Base-by-base conservation (phyloP, 2,113 vertebrate genomes). In the Urocolius indicus region DNA sequence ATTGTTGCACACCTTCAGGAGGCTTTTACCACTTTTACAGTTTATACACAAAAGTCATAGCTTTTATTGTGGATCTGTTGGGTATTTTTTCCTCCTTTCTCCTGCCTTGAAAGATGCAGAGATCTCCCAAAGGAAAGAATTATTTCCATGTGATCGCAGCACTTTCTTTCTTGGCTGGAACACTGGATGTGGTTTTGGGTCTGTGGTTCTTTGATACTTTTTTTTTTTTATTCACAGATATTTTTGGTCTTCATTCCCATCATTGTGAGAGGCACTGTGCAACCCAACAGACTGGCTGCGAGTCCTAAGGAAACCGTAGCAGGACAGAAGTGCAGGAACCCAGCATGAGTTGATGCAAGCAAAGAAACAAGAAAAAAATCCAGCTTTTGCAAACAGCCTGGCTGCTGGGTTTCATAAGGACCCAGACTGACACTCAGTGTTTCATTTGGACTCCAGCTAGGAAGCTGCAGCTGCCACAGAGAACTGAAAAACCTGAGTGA, bases 401-500 rank as follows among this genome's bases (percentile, higher is more conserved):
- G 36, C 77, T 84, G 87, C 89, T 65, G 84, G 52, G 59, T 63
- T 93, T 81, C 94, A 41, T 46, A 24, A 95, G 91, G 87, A 90
- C 90, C 71, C 62, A 10, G 84, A 19, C 54, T 57, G 77, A 76
- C 41, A 84, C 68, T 14, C 86, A 9, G 49, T 96, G 95, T 97
- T 97, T 95, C 91, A 20, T 88, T 97, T 96, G 96, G 96, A 96
- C 59, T 82, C 84, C 76, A 26, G 79, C 65, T 34, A 66, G 67
- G 92, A 46, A 95, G 77, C 75, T 68, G 91, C 89, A 78, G 87
- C 94, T 26, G 10, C 76, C 52, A 30, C 22, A 0, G 57, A 75
- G 58, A 41, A 8, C 48, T 51, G 8, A 76, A 73, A 51, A 38
- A 27, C 45, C 52, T 59, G 82, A 72, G 62, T 62, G 87, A 96